Base-by-base conservation (phyloP, 2,113 vertebrate species). In the Cricetomys ansorgei region DNA sequence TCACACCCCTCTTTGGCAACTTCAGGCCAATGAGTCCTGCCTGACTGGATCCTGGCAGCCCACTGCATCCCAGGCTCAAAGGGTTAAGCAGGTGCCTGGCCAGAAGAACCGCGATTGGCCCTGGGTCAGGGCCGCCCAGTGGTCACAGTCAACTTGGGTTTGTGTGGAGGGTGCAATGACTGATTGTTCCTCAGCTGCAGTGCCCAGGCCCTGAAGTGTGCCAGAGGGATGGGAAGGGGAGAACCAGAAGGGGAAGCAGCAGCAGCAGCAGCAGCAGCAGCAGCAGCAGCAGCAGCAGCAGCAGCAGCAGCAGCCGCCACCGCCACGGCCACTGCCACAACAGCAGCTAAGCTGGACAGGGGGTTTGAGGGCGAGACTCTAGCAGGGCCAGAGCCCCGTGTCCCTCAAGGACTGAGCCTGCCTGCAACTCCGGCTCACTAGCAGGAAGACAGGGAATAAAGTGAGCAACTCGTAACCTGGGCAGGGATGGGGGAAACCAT, bases 21-120 rank as follows among this genome's bases (percentile, higher is more conserved):
- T 98, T 97, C 93, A 92, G 92, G 75, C 94, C 97, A 84, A 50
- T 73, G 5, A 0, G 27, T 62, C 89, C 65, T 21, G 73, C 7
- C 57, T 27, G n/a, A 6, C 53, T 40, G n/a, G 62, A 94, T 76
- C 37, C 87, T 7, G 5, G 17, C n/a, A 0, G 65, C 77, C 7
- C 2, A 31, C 81, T n/a, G 89, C 50, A 65, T 53, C 95, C 83
- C 84, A 25, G 76, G 50, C 94, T 72, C 89, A 67, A 93, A 93
- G 96, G 96, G 92, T 93, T 96, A 95, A 96, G 92, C 94, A 97
- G 97, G 97, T 97, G 97, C 62, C 90, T 83, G 19, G 57, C 85
- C 57, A 1, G 2, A 83, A 57, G 85, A 79, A 70, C 95, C 81
- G 77, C 86, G 59, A 91, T 93, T 55, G 97, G 97, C 62, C 69